Evolutionary conservation across 2,797 vertebrate species (phyloP).

Genomic region (Cossypha caffra): DNA sequence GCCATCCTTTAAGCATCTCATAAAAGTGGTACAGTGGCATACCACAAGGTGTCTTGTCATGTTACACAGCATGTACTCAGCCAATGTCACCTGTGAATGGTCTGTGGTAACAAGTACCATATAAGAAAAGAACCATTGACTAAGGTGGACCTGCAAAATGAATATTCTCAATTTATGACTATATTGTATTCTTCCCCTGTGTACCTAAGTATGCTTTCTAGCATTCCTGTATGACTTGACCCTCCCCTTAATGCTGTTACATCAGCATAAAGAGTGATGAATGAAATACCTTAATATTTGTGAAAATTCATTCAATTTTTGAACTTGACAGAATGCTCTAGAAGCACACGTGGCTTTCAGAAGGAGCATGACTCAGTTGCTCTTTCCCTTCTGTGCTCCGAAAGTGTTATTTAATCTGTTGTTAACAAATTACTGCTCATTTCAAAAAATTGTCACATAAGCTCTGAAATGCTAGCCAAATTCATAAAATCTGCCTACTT

Average conservation of each 20-base stretch:
- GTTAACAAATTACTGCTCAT: not conserved
- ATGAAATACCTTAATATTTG: not conserved
- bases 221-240: not conserved
- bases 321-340: not conserved
- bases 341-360: accelerated
- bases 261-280: not conserved
- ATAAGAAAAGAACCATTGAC: not conserved
- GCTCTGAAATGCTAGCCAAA: not conserved
- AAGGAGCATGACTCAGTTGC: not conserved
- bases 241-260: not conserved
- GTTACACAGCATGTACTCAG: not conserved
- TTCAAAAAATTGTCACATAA: not conserved
- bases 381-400: not conserved
- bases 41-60: not conserved
- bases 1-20: not conserved
- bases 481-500: not conserved
- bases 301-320: not conserved
- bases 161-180: not conserved
- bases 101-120: not conserved
- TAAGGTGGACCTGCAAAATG: not conserved
- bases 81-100: not conserved
- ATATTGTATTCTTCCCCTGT: not conserved
- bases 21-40: not conserved
- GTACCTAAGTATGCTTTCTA: not conserved
- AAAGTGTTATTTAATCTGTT: not conserved